phyloP scores from a whole-genome alignment of 2,888 invertebrate genomes.

The Automeris io region DNA sequence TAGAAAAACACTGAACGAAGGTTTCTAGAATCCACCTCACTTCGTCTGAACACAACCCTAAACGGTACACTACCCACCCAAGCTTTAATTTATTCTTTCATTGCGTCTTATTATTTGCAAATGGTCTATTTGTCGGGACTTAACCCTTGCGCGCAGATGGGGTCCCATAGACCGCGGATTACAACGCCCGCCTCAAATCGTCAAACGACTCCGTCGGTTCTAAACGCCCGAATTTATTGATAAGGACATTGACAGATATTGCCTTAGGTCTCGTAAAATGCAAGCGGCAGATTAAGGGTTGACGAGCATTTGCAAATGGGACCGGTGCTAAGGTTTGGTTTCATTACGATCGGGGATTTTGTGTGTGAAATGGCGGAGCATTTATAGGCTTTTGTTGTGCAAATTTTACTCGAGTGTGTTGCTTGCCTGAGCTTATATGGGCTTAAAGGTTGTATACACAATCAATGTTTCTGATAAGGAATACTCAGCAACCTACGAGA shows the following conservation, averaged over 20 bases:
- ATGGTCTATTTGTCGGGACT: conserved; percentile 76
- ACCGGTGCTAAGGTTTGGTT: conserved; percentile 51
- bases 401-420: conserved; percentile 33
- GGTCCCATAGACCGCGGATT: conserved; percentile 67
- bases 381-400: conserved; percentile 45
- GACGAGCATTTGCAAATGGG: conserved; percentile 68
- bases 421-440: conserved; percentile 3
- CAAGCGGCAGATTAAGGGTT: conserved; percentile 70
- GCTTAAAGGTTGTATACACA: not conserved
- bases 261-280: conserved; percentile 69
- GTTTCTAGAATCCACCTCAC: conserved; percentile 4
- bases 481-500: too few relatives aligned
- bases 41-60: conserved; percentile 8
- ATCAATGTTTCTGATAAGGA: too few relatives aligned
- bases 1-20: not conserved
- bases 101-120: conserved; percentile 77
- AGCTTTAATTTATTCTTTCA: conserved; percentile 75
- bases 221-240: conserved; percentile 74
- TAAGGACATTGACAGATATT: conserved; percentile 76
- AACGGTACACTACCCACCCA: conserved; percentile 5
- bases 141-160: conserved; percentile 74
- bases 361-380: conserved; percentile 37
- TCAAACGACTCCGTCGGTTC: conserved; percentile 70
- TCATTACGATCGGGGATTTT: conserved; percentile 50
- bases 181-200: conserved; percentile 61